Conservation (phyloP, 2,797 vertebrate genomes). For the Myiotriccus ornatus region DNA sequence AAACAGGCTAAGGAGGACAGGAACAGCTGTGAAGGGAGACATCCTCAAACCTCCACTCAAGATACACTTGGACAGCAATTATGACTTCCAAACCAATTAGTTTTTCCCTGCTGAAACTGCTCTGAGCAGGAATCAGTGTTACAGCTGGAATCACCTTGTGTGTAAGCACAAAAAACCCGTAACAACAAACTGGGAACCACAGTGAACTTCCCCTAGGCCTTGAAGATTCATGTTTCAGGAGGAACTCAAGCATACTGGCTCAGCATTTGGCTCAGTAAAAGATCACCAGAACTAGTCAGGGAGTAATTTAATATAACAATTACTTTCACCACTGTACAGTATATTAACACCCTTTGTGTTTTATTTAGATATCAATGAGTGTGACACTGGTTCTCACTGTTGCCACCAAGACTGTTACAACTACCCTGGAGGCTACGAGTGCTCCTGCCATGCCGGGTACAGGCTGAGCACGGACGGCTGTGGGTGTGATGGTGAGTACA, state of each 20-base stretch:
- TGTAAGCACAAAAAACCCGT: not conserved
- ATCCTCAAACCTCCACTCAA: not conserved
- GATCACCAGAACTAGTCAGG: not conserved
- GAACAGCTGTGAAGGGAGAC: not conserved
- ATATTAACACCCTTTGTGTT: not conserved
- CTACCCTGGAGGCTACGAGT: conserved; percentile 93
- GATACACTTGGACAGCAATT: not conserved
- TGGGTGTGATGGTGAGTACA: conserved; percentile 85
- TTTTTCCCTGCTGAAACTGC: not conserved
- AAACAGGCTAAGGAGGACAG: not conserved
- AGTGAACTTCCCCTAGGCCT: not conserved
- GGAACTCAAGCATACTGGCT: not conserved
- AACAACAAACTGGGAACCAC: not conserved
- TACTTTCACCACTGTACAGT: not conserved
- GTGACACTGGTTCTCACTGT: conserved; percentile 80
- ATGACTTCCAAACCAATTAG: not conserved
- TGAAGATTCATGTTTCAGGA: not conserved
- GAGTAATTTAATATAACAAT: not conserved
- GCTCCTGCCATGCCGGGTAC: conserved; percentile 89
- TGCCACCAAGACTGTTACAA: conserved; percentile 92
- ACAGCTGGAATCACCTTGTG: not conserved
- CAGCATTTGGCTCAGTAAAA: not conserved
- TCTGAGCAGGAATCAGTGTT: not conserved
- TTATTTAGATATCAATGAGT: conserved; percentile 87
- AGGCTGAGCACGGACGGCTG: conserved; percentile 85